Percentiles rank a stretch among this genome's conserved stretches.
phyloP scores from a whole-genome alignment of 2,888 invertebrate species.

The Ypsolopha sequella region DNA sequence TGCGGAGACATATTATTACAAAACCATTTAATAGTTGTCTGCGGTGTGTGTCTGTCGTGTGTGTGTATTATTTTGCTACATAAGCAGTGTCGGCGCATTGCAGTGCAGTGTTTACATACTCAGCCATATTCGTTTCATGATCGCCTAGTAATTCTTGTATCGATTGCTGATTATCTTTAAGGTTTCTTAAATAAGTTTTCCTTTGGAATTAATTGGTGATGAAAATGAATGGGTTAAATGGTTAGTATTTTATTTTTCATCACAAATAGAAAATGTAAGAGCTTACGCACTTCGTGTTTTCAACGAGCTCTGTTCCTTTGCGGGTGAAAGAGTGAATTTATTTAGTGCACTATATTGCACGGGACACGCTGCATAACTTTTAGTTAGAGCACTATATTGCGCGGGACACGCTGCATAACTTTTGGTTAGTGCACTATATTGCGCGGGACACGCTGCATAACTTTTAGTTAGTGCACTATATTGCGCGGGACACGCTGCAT shows the following conservation, averaged over 20 bases:
- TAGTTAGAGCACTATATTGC: no score
- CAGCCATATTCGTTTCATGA: neutral
- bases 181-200: neutral
- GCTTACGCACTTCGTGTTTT: no score
- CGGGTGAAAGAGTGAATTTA: no score
- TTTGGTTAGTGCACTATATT: no score
- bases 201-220: neutral
- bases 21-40: neutral
- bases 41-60: neutral
- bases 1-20: neutral
- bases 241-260: conserved; percentile 11
- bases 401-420: no score
- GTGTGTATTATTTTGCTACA: neutral
- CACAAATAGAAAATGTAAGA: no score
- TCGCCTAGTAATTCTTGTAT: neutral
- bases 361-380: no score
- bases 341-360: no score
- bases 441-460: no score
- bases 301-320: no score
- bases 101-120: neutral
- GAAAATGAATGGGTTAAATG: neutral
- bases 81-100: neutral
- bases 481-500: no score
- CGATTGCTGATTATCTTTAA: neutral
- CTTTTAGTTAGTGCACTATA: no score